Conservation (phyloP, 2,888 invertebrate genomes). For the Erebia aethiops region DNA sequence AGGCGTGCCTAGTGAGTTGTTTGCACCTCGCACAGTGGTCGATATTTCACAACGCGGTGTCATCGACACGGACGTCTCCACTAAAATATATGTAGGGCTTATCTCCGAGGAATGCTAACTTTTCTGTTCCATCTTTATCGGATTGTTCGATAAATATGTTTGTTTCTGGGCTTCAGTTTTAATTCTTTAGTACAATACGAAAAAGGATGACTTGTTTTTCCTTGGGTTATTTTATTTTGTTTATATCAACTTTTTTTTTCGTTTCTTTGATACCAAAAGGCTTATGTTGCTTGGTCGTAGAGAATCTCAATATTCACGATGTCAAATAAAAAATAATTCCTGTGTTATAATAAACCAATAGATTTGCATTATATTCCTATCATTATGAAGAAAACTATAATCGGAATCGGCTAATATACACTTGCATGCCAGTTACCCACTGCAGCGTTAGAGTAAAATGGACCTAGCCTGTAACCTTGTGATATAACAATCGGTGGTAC, state of each 20-base stretch:
- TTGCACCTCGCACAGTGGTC: constrained; percentile 79
- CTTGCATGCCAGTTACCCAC: no score
- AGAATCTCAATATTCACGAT: no score
- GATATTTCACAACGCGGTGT: constrained; percentile 72
- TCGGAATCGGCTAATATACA: no score
- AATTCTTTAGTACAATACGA: constrained; percentile 23
- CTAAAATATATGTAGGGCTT: constrained; percentile 51
- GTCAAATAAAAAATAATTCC: no score
- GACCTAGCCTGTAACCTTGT: no score
- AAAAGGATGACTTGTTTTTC: background rate
- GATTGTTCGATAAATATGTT: constrained; percentile 42
- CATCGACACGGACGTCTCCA: constrained; percentile 63
- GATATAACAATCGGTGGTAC: no score
- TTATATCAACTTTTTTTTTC: background rate
- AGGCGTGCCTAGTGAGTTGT: constrained; percentile 80
- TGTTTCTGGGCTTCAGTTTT: constrained; percentile 38
- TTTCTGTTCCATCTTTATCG: constrained; percentile 47
- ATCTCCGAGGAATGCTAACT: constrained; percentile 49
- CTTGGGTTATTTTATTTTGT: background rate
- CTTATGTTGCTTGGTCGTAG: background rate
- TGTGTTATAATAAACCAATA: no score
- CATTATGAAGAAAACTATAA: no score
- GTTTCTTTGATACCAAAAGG: no score
- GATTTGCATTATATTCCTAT: no score
- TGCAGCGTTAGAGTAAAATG: no score